phyloP scores from a whole-genome alignment of 2,888 invertebrate species.

The Tipula lateralis region DNA sequence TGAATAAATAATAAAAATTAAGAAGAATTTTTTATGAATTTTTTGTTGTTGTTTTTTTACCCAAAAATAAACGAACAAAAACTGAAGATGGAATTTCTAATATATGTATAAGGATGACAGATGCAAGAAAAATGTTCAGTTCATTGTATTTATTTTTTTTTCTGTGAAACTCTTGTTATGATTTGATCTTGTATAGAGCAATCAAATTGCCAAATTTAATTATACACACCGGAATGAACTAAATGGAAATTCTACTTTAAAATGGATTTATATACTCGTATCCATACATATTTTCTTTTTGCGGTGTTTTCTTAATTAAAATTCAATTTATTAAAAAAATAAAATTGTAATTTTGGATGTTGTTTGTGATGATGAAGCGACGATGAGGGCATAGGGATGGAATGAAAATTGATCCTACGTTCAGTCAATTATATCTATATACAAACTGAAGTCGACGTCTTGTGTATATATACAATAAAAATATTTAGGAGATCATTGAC shows the following conservation, averaged over 20 bases:
- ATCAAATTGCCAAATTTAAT: conserved; percentile 24
- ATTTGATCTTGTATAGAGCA: not conserved
- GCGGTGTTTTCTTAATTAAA: conserved; percentile 24
- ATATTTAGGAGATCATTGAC: conserved; percentile 11
- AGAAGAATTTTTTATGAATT: not conserved
- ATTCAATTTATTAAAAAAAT: not conserved
- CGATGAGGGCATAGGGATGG: not conserved
- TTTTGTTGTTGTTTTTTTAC: not conserved
- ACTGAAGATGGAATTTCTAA: not conserved
- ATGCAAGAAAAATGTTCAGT: not conserved
- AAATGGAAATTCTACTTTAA: not conserved
- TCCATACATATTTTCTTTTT: not conserved
- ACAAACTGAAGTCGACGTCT: not conserved
- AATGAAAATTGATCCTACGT: not conserved
- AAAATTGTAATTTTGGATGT: not conserved
- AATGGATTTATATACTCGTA: not conserved
- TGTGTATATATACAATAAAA: not conserved
- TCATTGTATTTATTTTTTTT: not conserved
- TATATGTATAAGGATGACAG: not conserved
- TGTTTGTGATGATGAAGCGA: not conserved
- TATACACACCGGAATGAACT: conserved; percentile 19
- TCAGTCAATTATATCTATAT: not conserved
- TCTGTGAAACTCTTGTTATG: conserved; percentile 4
- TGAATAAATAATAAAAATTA: conserved; percentile 24
- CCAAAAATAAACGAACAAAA: not conserved